A percentile compares a stretch with the other conserved stretches of the same genome.
Evolutionary conservation across 1,140 invertebrate genomes (phyloP).

Genomic region (Nymphalis io): DNA sequence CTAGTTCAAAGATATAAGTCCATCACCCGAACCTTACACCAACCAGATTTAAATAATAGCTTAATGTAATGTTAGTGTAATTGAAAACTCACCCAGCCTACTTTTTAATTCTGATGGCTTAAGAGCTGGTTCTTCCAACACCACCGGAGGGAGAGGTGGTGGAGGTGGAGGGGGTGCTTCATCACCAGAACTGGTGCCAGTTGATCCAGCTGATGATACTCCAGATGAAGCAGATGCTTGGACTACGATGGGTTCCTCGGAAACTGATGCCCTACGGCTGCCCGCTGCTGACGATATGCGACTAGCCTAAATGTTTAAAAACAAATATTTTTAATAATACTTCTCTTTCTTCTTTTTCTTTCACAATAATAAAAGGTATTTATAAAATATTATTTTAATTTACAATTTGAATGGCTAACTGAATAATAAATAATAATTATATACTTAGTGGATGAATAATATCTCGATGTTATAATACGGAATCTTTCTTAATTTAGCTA

Average conservation of each 20-base stretch:
- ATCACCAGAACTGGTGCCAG: constrained; percentile 60
- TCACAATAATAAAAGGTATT: too few relatives aligned
- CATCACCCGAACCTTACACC: too few relatives aligned
- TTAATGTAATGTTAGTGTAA: background rate
- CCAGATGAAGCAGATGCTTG: constrained; percentile 64
- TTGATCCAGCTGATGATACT: constrained; percentile 50
- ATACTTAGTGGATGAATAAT: too few relatives aligned
- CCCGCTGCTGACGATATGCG: constrained; percentile 69
- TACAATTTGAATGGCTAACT: too few relatives aligned
- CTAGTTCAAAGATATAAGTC: too few relatives aligned
- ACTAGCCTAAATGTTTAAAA: constrained; percentile 51
- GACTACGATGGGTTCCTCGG: constrained; percentile 53
- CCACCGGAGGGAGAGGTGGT: constrained; percentile 77
- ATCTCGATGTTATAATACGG: too few relatives aligned
- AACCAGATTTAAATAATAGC: too few relatives aligned
- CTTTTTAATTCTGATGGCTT: constrained; percentile 81
- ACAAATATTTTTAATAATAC: background rate
- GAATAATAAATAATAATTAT: too few relatives aligned
- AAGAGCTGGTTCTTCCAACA: constrained; percentile 83
- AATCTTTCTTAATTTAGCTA: too few relatives aligned
- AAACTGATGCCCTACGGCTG: constrained; percentile 63
- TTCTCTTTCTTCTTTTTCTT: too few relatives aligned
- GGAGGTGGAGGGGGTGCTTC: constrained; percentile 83
- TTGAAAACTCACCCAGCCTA: constrained; percentile 56
- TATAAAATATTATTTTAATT: too few relatives aligned